Evolutionary conservation across 2,888 invertebrate species (phyloP).

Genomic region (Heliconius ismenius): DNA sequence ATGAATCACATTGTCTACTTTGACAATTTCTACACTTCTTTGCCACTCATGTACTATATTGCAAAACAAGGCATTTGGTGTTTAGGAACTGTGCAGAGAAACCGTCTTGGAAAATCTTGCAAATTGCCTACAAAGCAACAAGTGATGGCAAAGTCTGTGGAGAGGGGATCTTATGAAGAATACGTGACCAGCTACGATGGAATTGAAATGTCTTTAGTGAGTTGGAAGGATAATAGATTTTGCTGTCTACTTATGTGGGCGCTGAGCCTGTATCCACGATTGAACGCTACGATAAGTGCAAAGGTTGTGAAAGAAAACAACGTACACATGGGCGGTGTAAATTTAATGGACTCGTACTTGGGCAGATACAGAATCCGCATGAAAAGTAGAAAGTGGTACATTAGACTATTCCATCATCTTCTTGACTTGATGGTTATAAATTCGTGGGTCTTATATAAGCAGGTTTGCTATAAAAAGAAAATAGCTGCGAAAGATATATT

Average conservation of each 20-base stretch:
- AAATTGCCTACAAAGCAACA: not conserved
- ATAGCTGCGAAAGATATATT: slow-evolving; percentile 16
- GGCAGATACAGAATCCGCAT: not conserved
- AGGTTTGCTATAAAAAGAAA: slow-evolving; percentile 9
- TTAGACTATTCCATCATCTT: slow-evolving; percentile 17
- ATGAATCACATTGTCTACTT: no score
- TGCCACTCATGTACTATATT: no score
- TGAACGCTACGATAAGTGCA: no score
- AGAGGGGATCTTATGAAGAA: not conserved
- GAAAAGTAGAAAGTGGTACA: slow-evolving; percentile 9
- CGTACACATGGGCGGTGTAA: no score
- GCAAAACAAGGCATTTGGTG: no score
- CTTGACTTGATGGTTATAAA: slow-evolving; percentile 11
- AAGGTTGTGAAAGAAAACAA: no score
- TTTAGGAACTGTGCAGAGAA: not conserved
- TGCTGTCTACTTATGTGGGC: no score
- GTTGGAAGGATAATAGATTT: not conserved
- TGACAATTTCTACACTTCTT: no score
- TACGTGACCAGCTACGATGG: not conserved
- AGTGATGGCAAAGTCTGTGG: no score
- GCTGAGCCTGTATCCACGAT: no score
- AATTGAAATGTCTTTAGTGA: not conserved
- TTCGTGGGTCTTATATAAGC: not conserved
- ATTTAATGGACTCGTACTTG: slow-evolving; percentile 1
- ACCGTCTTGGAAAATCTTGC: slow-evolving; percentile 1